Evolutionary conservation across 2,888 invertebrate genomes (phyloP).

Genomic region (Salticus scenicus): DNA sequence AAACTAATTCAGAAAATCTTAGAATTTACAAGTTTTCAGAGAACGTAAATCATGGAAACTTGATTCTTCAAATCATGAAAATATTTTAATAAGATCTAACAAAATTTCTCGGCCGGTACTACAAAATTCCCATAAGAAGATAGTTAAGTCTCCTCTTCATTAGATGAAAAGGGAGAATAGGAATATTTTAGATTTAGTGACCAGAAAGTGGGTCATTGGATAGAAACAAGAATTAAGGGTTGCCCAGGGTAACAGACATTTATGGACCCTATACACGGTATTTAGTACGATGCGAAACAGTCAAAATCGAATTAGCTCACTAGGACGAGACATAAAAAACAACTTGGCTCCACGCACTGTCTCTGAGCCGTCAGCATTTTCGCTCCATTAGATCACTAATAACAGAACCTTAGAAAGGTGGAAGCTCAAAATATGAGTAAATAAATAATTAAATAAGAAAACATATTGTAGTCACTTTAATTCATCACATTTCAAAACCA

Average conservation of each 20-base stretch:
- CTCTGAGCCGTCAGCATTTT: slow-evolving; percentile 28
- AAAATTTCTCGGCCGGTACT: no score
- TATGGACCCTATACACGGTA: slow-evolving; percentile 50
- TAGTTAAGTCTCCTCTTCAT: background rate
- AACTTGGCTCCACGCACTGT: slow-evolving; percentile 45
- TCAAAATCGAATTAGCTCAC: slow-evolving; percentile 64
- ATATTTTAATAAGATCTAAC: no score
- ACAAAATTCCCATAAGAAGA: slow-evolving; percentile 6
- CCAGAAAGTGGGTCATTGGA: slow-evolving; percentile 56
- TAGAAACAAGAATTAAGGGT: slow-evolving; percentile 49
- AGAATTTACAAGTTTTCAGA: no score
- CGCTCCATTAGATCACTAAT: slow-evolving; percentile 52
- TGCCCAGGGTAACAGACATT: slow-evolving; percentile 58
- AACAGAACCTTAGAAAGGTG: slow-evolving; percentile 27
- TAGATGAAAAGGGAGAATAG: slow-evolving; percentile 52
- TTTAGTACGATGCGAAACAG: slow-evolving; percentile 50
- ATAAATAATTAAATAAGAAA: background rate
- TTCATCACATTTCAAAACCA: no score
- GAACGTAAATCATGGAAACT: no score
- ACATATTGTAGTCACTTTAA: background rate
- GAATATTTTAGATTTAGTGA: slow-evolving; percentile 54
- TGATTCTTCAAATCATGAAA: no score
- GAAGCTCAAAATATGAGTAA: background rate
- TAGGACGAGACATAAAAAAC: slow-evolving; percentile 41
- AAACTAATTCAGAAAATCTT: no score